phyloP scores from a whole-genome alignment of 2,888 invertebrate genomes.

The Tubulanus polymorphus region DNA sequence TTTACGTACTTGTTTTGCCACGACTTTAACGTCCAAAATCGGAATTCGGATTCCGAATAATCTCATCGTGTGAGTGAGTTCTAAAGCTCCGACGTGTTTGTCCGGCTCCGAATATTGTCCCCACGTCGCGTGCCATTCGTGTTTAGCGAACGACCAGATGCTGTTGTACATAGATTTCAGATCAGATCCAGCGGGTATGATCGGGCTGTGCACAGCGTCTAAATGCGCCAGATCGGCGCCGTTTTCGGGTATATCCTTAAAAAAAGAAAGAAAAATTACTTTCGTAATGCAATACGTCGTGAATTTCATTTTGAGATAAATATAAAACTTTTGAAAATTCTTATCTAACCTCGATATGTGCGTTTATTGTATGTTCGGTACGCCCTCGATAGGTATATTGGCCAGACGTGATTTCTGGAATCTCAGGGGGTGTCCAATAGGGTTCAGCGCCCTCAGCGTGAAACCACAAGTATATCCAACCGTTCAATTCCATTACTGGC shows the following conservation, averaged over 20 bases:
- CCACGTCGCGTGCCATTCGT: slow-evolving; percentile 66
- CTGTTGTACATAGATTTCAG: slow-evolving; percentile 43
- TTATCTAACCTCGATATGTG: slow-evolving; percentile 68
- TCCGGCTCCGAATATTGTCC: slow-evolving; percentile 53
- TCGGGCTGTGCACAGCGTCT: slow-evolving; percentile 68
- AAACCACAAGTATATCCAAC: slow-evolving; percentile 77
- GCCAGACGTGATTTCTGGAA: slow-evolving; percentile 59
- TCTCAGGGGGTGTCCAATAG: slow-evolving; percentile 63
- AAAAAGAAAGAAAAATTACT: slow-evolving; percentile 1
- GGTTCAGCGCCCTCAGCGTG: slow-evolving; percentile 71
- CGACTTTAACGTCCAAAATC: slow-evolving; percentile 62
- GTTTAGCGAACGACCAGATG: slow-evolving; percentile 56
- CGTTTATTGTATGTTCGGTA: slow-evolving; percentile 72
- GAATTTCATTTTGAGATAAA: neutral
- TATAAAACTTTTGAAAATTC: neutral
- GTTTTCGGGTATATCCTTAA: slow-evolving; percentile 83
- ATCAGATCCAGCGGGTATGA: slow-evolving; percentile 58
- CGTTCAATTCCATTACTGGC: slow-evolving; percentile 67
- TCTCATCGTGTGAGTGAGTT: slow-evolving; percentile 63
- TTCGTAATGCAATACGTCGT: neutral
- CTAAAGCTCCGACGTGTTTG: slow-evolving; percentile 64
- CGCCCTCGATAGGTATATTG: slow-evolving; percentile 69
- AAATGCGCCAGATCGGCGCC: slow-evolving; percentile 82
- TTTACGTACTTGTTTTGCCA: slow-evolving; percentile 65
- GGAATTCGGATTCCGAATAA: slow-evolving; percentile 60